Evolutionary conservation across 2,888 invertebrate genomes (phyloP), one percentile per base, ranked within the genome.

Genomic region (Ennomos fuscantarius): DNA sequence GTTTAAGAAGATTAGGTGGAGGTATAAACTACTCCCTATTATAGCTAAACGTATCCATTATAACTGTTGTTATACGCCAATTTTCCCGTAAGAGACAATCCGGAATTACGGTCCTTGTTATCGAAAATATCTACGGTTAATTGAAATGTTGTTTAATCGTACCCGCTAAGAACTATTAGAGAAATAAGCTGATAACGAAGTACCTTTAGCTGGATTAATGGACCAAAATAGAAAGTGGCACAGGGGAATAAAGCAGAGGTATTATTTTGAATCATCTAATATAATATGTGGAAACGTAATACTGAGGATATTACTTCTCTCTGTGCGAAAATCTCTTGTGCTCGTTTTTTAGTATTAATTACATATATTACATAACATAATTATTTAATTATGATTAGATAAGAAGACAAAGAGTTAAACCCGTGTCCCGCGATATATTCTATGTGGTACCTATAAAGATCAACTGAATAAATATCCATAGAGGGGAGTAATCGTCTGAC

Each of bases 151-250:
- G 32, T 59, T 56, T 61, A 50, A 45, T 47, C 39, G 40, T 41
- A 50, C 53, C 45, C 15, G 36, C 46, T 39, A 15, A 53, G 48
- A 39, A 52, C 52, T 51, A 47, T 48, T 49, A 36, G 53, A 48
- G 43, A 58, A 74, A 68, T 68, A 66, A 76, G 73, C 72, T 73
- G 73, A 72, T 74, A 71, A 70, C 67, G 58, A 74, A 76, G 68
- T 73, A 63, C 57, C 62, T 62, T 70, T 68, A 67, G 68, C 67
- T 72, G 76, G 72, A 71, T 76, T 73, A 72, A 78, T 74, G 72
- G 73, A 66, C 69, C 64, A 68, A 72, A 74, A 78, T 75, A 78
- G 73, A 74, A 73, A 74, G 40, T 43, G 58, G 12, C 50, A 48
- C 59, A 61, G 54, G 42, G 13, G 13, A 45, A 53, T 45, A 35